Conservation (phyloP, 1,140 invertebrate species). For the Drosophila mayri region DNA sequence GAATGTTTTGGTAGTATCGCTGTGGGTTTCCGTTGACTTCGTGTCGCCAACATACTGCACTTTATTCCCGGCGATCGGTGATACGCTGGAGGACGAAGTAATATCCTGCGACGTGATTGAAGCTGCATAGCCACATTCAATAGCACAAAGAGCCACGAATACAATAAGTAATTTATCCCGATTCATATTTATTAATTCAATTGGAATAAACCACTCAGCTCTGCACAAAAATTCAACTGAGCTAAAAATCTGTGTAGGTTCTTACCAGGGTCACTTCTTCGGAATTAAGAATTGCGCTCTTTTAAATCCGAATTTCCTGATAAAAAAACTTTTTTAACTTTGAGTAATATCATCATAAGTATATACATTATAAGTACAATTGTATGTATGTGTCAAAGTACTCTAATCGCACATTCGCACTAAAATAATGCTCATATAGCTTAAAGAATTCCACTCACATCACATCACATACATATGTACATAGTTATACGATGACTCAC, state of each 20-base stretch:
- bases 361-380: not conserved
- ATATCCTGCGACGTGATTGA: not conserved
- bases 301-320: not conserved
- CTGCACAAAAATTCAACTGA: conserved; percentile 9
- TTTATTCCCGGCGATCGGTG: not conserved
- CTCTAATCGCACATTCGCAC: not conserved
- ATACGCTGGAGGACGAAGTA: too few species aligned
- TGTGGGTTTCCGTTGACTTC: not conserved
- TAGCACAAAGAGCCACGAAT: not conserved
- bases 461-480: not conserved
- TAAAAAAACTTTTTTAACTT: not conserved
- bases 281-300: not conserved
- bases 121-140: not conserved
- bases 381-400: not conserved
- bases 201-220: conserved; percentile 3
- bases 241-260: not conserved
- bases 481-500: not conserved
- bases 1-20: not conserved
- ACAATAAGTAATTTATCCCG: not conserved
- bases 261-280: not conserved
- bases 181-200: not conserved
- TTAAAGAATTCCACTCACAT: not conserved
- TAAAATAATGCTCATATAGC: not conserved
- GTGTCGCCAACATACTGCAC: not conserved
- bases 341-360: too few species aligned